Percentiles rank a stretch among this genome's conserved stretches.
These are phyloP conservation scores for Nephrocerus scutellatus DNA, from an alignment of 2,888 invertebrate species.

Conservation along the genomic window DNA sequence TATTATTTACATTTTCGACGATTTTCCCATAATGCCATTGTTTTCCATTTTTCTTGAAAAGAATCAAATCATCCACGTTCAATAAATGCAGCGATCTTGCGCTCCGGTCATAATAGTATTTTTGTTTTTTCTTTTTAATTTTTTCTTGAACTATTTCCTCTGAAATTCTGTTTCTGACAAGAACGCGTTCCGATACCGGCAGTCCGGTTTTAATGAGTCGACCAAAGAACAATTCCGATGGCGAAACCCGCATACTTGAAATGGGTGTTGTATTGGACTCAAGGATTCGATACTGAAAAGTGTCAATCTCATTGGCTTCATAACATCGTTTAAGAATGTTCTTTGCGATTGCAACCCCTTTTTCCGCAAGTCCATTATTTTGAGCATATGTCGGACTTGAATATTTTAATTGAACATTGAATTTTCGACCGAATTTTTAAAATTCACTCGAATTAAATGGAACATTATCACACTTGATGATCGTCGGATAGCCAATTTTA, in stretches of 20 bases:
- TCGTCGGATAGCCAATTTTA: constrained; percentile 25
- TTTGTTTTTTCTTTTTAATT: constrained; percentile 20
- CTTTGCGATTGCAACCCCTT: constrained; percentile 19
- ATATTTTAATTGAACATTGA: constrained; percentile 12
- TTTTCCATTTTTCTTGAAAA: constrained; percentile 22
- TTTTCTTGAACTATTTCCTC: constrained; percentile 13
- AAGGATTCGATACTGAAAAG: constrained; percentile 20
- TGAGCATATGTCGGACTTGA: constrained; percentile 16
- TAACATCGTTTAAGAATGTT: constrained; percentile 21
- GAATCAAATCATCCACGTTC: constrained; percentile 14
- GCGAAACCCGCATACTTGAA: constrained; percentile 15
- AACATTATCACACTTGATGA: constrained; percentile 17
- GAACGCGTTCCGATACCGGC: constrained; percentile 14
- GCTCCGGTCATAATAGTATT: constrained; percentile 18
- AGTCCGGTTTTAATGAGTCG: constrained; percentile 19
- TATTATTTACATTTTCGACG: constrained; percentile 16
- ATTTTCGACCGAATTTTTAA: constrained; percentile 6
- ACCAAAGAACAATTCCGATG: constrained; percentile 19
- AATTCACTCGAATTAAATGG: constrained; percentile 18
- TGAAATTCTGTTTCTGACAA: constrained; percentile 11
- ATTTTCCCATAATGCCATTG: constrained; percentile 21
- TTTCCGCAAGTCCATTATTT: too few species aligned
- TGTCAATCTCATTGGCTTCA: constrained; percentile 9
- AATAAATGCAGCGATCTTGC: constrained; percentile 15
- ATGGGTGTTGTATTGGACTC: constrained; percentile 23